These are phyloP conservation scores for Abscondita cerata DNA, from an alignment of 2,888 invertebrate species.

Conservation along the genomic window DNA sequence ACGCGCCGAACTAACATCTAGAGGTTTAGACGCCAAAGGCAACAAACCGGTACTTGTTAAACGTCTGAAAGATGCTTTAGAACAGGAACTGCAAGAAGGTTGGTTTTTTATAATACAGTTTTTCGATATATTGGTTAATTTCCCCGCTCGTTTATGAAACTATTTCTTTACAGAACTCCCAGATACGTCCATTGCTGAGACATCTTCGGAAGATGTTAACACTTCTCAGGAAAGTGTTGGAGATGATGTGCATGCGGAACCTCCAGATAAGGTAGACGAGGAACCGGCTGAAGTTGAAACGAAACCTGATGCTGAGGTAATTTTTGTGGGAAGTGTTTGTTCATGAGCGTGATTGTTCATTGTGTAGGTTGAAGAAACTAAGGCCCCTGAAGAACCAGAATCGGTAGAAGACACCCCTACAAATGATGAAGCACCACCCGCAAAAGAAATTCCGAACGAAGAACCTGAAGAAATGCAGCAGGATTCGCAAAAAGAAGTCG, in stretches of 20 bases:
- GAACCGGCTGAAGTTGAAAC: constrained; percentile 12
- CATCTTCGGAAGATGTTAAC: constrained; percentile 59
- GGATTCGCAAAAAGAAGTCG: too few species aligned
- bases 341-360: constrained; percentile 14
- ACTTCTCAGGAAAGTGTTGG: constrained; percentile 24
- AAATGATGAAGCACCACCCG: constrained; percentile 35
- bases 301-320: constrained; percentile 15
- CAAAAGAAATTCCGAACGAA: constrained; percentile 59
- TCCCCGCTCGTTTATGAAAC: constrained; percentile 1
- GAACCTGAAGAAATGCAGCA: constrained; percentile 27
- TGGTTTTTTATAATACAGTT: constrained; percentile 14
- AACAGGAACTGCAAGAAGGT: constrained; percentile 68
- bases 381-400: constrained; percentile 30
- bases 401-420: constrained; percentile 38
- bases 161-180: constrained; percentile 56
- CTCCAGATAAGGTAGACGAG: constrained; percentile 38
- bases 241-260: constrained; percentile 21
- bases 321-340: not conserved
- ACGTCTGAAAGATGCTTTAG: constrained; percentile 84
- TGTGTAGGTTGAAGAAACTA: constrained; percentile 34
- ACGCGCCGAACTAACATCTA: constrained; percentile 81
- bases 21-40: constrained; percentile 92
- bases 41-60: constrained; percentile 91
- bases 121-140: not conserved
- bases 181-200: constrained; percentile 65